These are phyloP conservation scores for Aphelenchoides fujianensis DNA, from an alignment of 1,140 invertebrate species.

Conservation along the genomic window DNA sequence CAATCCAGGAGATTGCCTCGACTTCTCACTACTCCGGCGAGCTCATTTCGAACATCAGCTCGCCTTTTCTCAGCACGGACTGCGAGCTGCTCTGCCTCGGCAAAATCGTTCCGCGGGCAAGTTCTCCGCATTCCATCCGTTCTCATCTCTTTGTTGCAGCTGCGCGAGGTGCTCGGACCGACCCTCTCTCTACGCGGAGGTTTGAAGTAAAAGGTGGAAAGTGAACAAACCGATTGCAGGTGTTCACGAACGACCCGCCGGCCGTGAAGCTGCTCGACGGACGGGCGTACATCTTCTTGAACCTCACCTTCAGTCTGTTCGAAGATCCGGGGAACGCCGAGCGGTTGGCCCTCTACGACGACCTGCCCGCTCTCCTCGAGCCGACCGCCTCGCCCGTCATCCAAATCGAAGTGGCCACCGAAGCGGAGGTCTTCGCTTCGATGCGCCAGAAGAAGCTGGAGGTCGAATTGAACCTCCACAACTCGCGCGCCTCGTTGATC, in stretches of 20 bases:
- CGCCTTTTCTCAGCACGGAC: constrained; percentile 33
- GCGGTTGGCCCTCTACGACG: neutral
- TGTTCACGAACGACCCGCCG: constrained; percentile 32
- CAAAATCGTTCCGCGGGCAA: constrained; percentile 51
- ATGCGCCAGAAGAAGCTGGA: constrained; percentile 37
- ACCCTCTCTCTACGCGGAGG: constrained; percentile 42
- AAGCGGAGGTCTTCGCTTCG: constrained; percentile 37
- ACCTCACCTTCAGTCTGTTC: constrained; percentile 25
- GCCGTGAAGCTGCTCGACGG: constrained; percentile 18
- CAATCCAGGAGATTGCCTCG: constrained; percentile 32
- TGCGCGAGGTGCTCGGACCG: constrained; percentile 34
- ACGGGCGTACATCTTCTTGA: constrained; percentile 21
- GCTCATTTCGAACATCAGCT: constrained; percentile 32
- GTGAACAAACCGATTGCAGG: constrained; percentile 10
- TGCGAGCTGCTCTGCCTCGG: constrained; percentile 47
- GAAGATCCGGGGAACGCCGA: neutral
- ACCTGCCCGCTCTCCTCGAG: neutral
- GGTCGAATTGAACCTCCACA: constrained; percentile 45
- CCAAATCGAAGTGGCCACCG: constrained; percentile 40
- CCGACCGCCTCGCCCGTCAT: constrained; percentile 15
- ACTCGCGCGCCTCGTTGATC: constrained; percentile 44
- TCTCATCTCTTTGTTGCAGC: no score
- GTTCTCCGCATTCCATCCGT: no score
- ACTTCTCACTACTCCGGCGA: constrained; percentile 24
- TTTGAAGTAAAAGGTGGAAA: no score